Evolutionary conservation across 1,140 invertebrate species (phyloP).

Genomic region (Hyposmocoma kahamanoa): DNA sequence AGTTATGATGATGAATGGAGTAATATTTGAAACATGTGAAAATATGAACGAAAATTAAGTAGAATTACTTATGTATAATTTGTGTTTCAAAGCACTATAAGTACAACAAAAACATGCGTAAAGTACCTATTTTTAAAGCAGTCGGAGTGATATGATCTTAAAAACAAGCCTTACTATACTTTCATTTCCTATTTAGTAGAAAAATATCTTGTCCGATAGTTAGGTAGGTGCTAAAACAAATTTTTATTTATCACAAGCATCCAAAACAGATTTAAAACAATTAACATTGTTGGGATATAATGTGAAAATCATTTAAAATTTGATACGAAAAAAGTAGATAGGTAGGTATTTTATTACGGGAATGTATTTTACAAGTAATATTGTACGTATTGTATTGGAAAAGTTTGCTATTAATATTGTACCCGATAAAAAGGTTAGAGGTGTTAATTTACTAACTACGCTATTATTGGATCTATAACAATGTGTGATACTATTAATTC

Average conservation of each 20-base stretch:
- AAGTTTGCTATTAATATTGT: slow-evolving; percentile 42
- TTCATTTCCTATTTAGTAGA: too few species aligned
- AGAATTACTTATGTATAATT: too few species aligned
- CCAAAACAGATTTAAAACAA: slow-evolving; percentile 18
- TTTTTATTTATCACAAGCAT: background rate
- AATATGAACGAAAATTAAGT: too few species aligned
- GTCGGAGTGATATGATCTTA: too few species aligned
- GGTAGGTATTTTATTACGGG: slow-evolving; percentile 69
- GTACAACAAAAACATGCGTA: too few species aligned
- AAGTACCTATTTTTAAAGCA: too few species aligned
- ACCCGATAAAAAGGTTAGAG: slow-evolving; percentile 16
- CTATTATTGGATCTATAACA: background rate
- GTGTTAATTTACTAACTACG: background rate
- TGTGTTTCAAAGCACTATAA: too few species aligned
- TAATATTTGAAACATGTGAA: too few species aligned
- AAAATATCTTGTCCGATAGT: background rate
- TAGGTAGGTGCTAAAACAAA: background rate
- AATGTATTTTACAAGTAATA: slow-evolving; percentile 59
- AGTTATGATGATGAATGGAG: too few species aligned
- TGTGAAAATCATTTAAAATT: slow-evolving; percentile 50
- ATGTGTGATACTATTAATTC: background rate
- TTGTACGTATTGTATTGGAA: slow-evolving; percentile 20
- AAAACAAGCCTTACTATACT: too few species aligned
- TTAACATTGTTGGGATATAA: slow-evolving; percentile 22
- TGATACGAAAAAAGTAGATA: slow-evolving; percentile 68